These are phyloP conservation scores for Ophion obscuratus DNA, from an alignment of 2,888 invertebrate species.

Conservation along the genomic window DNA sequence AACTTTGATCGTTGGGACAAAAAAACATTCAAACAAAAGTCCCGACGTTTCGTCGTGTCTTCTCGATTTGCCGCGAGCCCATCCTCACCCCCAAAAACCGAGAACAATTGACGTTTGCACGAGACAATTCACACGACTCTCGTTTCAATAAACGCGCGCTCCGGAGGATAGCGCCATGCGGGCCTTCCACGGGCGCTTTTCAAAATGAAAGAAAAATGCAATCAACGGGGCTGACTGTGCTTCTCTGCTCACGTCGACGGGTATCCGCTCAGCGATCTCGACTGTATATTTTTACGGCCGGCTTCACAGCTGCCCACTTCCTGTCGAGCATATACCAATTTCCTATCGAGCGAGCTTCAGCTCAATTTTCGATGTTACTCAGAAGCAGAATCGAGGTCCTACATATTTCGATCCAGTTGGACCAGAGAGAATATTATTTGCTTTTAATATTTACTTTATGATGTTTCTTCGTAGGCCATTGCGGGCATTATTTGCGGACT, in stretches of 20 bases:
- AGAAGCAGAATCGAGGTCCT: too few relatives aligned
- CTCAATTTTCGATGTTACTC: too few relatives aligned
- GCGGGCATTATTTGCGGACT: too few relatives aligned
- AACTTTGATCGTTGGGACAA: neutral
- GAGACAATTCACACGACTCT: neutral
- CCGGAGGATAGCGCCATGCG: neutral
- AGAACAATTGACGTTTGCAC: too few relatives aligned
- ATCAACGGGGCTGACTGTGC: neutral
- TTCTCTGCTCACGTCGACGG: neutral
- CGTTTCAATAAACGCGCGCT: neutral
- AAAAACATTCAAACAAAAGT: neutral
- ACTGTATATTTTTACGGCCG: neutral
- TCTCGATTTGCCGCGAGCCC: neutral
- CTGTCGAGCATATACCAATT: neutral
- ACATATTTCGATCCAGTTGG: too few relatives aligned
- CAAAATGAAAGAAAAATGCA: neutral
- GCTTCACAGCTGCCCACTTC: neutral
- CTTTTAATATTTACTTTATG: too few relatives aligned
- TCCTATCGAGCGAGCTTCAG: neutral
- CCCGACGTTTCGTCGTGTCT: neutral
- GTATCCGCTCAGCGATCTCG: conserved; percentile 6
- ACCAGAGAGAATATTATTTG: too few relatives aligned
- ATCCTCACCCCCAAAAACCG: neutral
- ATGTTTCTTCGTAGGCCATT: too few relatives aligned
- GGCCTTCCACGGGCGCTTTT: neutral